Conservation (phyloP, 30 jellyfish, hydroid and myxozoan species). For the Hydractinia symbiolongicarpus region DNA sequence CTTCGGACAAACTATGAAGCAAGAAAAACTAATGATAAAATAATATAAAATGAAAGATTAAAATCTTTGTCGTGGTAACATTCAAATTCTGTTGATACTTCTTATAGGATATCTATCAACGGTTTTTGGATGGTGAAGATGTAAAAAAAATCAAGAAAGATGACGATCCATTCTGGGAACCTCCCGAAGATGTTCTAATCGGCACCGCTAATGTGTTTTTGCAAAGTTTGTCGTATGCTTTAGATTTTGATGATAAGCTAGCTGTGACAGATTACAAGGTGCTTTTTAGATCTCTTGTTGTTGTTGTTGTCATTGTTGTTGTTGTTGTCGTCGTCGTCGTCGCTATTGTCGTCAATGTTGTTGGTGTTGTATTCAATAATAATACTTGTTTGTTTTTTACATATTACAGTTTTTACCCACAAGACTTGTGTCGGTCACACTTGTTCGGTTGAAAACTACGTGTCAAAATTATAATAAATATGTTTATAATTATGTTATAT, state of each 20-base stretch:
- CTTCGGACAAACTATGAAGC: no score
- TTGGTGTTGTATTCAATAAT: no score
- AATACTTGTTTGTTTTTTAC: no score
- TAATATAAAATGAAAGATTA: no score
- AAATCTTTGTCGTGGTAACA: no score
- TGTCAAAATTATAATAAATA: not conserved
- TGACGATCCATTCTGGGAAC: constrained; percentile 98
- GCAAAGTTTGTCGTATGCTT: constrained; percentile 85
- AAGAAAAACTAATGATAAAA: no score
- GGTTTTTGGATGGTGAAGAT: constrained; percentile 86
- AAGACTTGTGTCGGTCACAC: not conserved
- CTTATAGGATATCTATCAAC: constrained; percentile 78
- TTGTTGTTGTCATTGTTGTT: no score
- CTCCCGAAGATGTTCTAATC: constrained; percentile 88
- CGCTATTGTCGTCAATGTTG: no score
- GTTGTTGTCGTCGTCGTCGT: no score
- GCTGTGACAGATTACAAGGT: constrained; percentile 91
- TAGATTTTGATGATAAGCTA: constrained; percentile 88
- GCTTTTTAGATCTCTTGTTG: no score
- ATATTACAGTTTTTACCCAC: no score
- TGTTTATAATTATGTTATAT: no score
- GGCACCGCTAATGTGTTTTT: constrained; percentile 95
- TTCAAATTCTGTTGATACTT: not conserved
- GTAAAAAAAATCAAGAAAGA: constrained; percentile 64
- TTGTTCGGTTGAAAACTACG: not conserved